Conservation (phyloP, 2,888 invertebrate species). For the Ommatoiulus sabulosus region DNA sequence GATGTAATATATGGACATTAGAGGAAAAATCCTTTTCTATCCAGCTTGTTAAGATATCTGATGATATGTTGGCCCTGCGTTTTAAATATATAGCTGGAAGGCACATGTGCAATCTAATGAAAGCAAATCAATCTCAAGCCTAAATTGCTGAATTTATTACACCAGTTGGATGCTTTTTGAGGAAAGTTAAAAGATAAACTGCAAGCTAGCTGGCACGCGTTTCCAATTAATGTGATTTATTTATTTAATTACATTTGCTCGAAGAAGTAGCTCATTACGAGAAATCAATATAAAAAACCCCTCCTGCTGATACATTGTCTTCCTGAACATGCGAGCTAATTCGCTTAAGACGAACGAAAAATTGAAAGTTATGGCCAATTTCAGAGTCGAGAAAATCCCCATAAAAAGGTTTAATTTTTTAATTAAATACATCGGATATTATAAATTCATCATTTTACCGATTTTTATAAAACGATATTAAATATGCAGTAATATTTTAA, state of each 20-base stretch:
- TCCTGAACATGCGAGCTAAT: background rate
- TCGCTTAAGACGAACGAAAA: background rate
- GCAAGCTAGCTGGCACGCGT: constrained; percentile 21
- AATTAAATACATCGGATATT: too few species aligned
- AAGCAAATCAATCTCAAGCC: constrained; percentile 19
- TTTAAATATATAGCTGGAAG: background rate
- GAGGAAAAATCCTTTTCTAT: background rate
- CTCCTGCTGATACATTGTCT: background rate
- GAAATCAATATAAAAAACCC: constrained; percentile 21
- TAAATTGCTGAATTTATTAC: constrained; percentile 28
- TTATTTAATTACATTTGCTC: constrained; percentile 43
- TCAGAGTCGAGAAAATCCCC: background rate
- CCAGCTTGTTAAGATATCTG: background rate
- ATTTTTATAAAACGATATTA: too few species aligned
- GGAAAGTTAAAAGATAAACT: constrained; percentile 40
- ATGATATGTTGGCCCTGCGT: background rate
- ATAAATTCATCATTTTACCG: too few species aligned
- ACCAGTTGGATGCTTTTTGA: constrained; percentile 17
- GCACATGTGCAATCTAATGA: constrained; percentile 36
- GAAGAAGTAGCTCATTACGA: constrained; percentile 31
- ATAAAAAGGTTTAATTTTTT: too few species aligned
- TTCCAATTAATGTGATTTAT: constrained; percentile 40
- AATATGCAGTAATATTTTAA: too few species aligned
- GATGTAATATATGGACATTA: background rate
- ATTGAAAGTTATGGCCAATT: background rate